These are phyloP conservation scores for Amphipyra berbera DNA, from an alignment of 2,888 invertebrate species.

Conservation along the genomic window DNA sequence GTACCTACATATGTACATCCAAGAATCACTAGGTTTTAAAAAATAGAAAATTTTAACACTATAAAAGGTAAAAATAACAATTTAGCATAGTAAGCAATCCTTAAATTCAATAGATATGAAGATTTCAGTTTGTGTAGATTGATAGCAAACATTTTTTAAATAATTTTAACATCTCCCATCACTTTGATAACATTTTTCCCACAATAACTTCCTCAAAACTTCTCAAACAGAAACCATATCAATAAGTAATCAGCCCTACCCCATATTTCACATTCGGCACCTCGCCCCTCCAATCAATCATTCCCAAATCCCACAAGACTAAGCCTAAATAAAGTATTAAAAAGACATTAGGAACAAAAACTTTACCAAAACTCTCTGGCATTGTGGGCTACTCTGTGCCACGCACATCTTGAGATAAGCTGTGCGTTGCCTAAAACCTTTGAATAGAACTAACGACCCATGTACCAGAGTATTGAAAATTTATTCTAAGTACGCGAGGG, in stretches of 20 bases:
- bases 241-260: conserved; percentile 55
- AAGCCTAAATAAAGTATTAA: conserved; percentile 80
- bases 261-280: conserved; percentile 55
- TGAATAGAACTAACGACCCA: conserved; percentile 85
- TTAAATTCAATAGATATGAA: too few relatives aligned
- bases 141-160: too few relatives aligned
- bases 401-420: conserved; percentile 50
- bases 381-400: conserved; percentile 42
- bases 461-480: conserved; percentile 85
- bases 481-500: conserved; percentile 86
- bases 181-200: not conserved
- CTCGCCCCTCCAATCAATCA: conserved; percentile 69
- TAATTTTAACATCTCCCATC: not conserved
- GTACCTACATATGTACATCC: too few relatives aligned
- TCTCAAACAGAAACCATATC: conserved; percentile 41
- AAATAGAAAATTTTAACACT: too few relatives aligned
- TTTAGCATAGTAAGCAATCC: too few relatives aligned
- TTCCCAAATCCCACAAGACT: conserved; percentile 65
- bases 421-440: conserved; percentile 68
- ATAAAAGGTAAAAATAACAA: too few relatives aligned
- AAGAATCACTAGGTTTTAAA: too few relatives aligned
- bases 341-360: conserved; percentile 79
- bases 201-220: conserved; percentile 20
- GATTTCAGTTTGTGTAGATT: too few relatives aligned
- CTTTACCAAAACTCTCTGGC: conserved; percentile 64